A percentile compares a stretch with the other conserved stretches of the same genome.
phyloP scores from a whole-genome alignment of 2,113 vertebrate species.

The Phaethornis superciliosus region DNA sequence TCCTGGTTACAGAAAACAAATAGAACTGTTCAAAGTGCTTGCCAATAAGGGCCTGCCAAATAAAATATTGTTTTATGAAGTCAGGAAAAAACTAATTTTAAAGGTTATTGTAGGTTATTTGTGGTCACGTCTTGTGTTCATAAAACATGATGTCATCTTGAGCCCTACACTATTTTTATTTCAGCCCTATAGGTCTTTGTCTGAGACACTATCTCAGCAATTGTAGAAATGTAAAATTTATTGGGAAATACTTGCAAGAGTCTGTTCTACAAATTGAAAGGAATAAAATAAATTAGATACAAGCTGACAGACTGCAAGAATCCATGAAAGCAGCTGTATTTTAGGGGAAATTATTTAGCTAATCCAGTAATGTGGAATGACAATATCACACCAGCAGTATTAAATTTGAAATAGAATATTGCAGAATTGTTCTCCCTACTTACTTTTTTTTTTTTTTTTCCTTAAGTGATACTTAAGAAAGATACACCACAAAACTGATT shows the following conservation, averaged over 20 bases:
- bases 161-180: conserved; percentile 78
- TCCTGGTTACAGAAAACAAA: conserved; percentile 90
- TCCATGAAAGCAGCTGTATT: neutral
- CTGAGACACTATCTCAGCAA: conserved; percentile 66
- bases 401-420: neutral
- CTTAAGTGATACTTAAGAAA: neutral
- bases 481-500: neutral
- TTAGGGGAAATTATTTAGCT: conserved; percentile 15
- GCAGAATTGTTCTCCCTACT: neutral
- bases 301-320: conserved; percentile 47
- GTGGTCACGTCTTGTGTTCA: conserved; percentile 82
- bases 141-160: conserved; percentile 81
- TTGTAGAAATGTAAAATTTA: conserved; percentile 63
- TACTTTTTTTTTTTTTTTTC: neutral
- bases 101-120: conserved; percentile 87
- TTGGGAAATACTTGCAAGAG: conserved; percentile 60
- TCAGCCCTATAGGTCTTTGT: conserved; percentile 73
- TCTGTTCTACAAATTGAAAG: conserved; percentile 51
- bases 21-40: conserved; percentile 77
- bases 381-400: neutral
- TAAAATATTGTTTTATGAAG: conserved; percentile 87
- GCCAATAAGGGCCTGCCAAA: conserved; percentile 80
- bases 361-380: neutral
- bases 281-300: conserved; percentile 29
- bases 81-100: conserved; percentile 88